Percentiles rank a stretch among this genome's conserved stretches.
These are phyloP conservation scores for Cyprinus carpio DNA, from an alignment of 2,113 vertebrate species.

Conservation along the genomic window DNA sequence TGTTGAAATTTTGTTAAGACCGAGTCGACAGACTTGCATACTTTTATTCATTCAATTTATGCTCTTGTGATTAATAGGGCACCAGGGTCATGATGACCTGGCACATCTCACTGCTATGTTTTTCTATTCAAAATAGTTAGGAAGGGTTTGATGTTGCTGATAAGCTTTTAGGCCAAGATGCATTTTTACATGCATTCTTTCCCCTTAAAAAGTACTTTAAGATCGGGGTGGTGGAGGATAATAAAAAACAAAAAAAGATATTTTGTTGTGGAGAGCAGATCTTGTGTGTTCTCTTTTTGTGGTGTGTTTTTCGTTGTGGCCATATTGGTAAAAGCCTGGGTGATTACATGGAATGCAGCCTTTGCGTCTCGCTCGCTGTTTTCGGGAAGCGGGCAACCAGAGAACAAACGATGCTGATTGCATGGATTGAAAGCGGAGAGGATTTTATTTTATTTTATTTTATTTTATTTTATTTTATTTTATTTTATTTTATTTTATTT, in stretches of 20 bases:
- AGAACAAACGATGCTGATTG: slow-evolving; percentile 53
- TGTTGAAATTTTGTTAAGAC: slow-evolving; percentile 7
- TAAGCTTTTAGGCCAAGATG: slow-evolving; percentile 41
- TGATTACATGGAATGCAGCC: slow-evolving; percentile 65
- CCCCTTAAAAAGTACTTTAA: slow-evolving; percentile 26
- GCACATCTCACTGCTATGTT: slow-evolving; percentile 24
- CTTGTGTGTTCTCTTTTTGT: slow-evolving; percentile 64
- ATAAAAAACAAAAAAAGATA: slow-evolving; percentile 66
- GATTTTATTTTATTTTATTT: neutral
- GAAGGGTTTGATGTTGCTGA: slow-evolving; percentile 32
- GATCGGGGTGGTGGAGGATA: slow-evolving; percentile 30
- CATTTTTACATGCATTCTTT: slow-evolving; percentile 53
- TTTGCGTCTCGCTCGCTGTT: slow-evolving; percentile 40
- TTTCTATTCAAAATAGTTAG: slow-evolving; percentile 30
- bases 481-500: neutral
- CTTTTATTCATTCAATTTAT: neutral
- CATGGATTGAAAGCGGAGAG: neutral
- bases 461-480: neutral
- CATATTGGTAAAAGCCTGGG: slow-evolving; percentile 46
- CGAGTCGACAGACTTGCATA: neutral
- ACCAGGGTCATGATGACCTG: slow-evolving; percentile 35
- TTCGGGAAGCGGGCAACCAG: slow-evolving; percentile 49
- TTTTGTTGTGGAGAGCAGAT: slow-evolving; percentile 58
- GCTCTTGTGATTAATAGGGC: neutral
- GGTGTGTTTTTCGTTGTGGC: slow-evolving; percentile 2